Conservation (phyloP, 2,888 invertebrate species). For the Subacronicta megacephala region DNA sequence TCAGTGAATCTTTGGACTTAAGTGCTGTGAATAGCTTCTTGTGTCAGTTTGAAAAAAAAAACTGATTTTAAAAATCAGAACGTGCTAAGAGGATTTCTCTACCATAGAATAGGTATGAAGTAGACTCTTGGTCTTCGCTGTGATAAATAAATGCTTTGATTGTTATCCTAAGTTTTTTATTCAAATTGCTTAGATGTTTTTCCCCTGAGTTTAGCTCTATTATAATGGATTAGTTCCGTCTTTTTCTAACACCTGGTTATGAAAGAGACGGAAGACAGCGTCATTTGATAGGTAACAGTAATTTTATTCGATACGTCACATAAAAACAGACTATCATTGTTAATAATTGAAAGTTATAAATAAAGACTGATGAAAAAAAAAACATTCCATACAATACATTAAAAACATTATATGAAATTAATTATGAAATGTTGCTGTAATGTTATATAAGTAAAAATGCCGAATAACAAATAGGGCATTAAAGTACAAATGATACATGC, state of each 20-base stretch:
- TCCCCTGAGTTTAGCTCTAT: conserved; percentile 42
- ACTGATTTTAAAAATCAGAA: conserved; percentile 16
- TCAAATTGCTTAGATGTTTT: conserved; percentile 47
- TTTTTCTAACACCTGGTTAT: conserved; percentile 23
- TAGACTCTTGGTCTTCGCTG: conserved; percentile 15
- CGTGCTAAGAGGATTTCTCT: conserved; percentile 12
- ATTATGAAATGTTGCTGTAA: no score
- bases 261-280: conserved; percentile 28
- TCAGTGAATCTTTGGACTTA: conserved; percentile 50
- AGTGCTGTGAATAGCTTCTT: conserved; percentile 59
- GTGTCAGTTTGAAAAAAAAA: conserved; percentile 27
- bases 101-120: conserved; percentile 20
- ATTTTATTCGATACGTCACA: conserved; percentile 10
- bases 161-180: conserved; percentile 19
- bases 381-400: no score
- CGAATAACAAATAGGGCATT: no score
- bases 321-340: neutral
- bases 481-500: no score
- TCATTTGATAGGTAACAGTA: conserved; percentile 42
- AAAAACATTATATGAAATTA: no score
- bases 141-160: conserved; percentile 44
- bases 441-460: no score
- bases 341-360: neutral
- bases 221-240: conserved; percentile 27
- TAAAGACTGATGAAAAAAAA: neutral